Conservation (phyloP, 2,888 invertebrate genomes). For the Portevinia maculata region DNA sequence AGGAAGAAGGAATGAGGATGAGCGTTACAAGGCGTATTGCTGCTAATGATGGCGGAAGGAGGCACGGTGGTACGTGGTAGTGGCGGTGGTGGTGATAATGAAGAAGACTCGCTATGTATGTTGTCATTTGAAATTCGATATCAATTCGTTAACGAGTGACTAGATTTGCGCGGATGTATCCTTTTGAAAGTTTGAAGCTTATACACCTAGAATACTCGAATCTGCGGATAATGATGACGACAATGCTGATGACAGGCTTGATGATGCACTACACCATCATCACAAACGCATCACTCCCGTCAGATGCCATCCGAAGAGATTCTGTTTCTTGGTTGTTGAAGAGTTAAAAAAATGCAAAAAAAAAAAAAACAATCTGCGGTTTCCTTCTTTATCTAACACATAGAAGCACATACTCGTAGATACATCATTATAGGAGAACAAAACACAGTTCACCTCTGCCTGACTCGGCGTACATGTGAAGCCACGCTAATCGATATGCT, state of each 20-base stretch:
- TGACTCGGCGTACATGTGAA: constrained; percentile 50
- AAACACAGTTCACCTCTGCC: constrained; percentile 54
- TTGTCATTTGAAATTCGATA: constrained; percentile 70
- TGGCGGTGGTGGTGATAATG: constrained; percentile 25
- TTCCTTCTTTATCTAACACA: constrained; percentile 47
- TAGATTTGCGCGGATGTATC: constrained; percentile 65
- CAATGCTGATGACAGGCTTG: constrained; percentile 36
- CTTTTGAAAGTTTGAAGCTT: constrained; percentile 66
- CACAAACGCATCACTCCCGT: constrained; percentile 13
- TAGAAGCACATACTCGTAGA: constrained; percentile 13
- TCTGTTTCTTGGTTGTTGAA: constrained; percentile 53
- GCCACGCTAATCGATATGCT: constrained; percentile 74
- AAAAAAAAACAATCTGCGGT: constrained; percentile 62
- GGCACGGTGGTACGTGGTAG: not conserved
- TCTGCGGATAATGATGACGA: constrained; percentile 28
- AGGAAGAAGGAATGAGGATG: constrained; percentile 48
- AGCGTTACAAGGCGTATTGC: constrained; percentile 39
- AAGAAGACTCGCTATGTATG: constrained; percentile 63
- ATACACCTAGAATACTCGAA: constrained; percentile 39
- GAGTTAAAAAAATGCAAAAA: constrained; percentile 30
- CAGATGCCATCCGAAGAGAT: constrained; percentile 49
- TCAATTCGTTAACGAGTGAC: constrained; percentile 70
- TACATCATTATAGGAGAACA: constrained; percentile 38
- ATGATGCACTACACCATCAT: constrained; percentile 51
- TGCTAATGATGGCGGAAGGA: constrained; percentile 23